These are phyloP conservation scores for Drosophila neocordata DNA, from an alignment of 1,140 invertebrate genomes.

Conservation along the genomic window DNA sequence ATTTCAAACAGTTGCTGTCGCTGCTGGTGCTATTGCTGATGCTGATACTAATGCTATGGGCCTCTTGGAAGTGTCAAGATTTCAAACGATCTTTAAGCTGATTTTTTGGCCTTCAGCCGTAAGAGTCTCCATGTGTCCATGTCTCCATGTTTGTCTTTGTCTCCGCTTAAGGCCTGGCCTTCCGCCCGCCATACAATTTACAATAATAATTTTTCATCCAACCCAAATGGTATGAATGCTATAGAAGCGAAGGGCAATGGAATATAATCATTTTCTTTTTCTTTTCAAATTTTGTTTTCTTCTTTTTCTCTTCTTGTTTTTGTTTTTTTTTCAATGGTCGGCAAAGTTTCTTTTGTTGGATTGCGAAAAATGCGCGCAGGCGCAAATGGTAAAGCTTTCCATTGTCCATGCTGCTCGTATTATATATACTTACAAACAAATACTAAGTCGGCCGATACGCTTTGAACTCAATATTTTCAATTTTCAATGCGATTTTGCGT, in stretches of 20 bases:
- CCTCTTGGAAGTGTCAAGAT: constrained; percentile 48
- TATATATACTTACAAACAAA: neutral
- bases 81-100: constrained; percentile 70
- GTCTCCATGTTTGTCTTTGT: constrained; percentile 59
- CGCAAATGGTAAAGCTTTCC: constrained; percentile 14
- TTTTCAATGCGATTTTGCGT: constrained; percentile 10
- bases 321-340: constrained; percentile 10
- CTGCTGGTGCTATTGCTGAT: constrained; percentile 24
- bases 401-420: constrained; percentile 1
- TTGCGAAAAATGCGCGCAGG: constrained; percentile 40
- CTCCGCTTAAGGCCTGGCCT: constrained; percentile 10
- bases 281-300: neutral
- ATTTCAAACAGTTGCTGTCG: constrained; percentile 39
- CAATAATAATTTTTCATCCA: constrained; percentile 74
- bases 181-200: constrained; percentile 43
- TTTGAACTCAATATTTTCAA: constrained; percentile 8
- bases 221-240: constrained; percentile 19
- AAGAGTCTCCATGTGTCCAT: constrained; percentile 17
- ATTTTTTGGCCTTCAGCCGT: constrained; percentile 72
- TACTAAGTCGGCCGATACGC: constrained; percentile 14
- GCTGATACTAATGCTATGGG: constrained; percentile 16
- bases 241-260: neutral
- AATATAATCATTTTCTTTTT: constrained; percentile 53
- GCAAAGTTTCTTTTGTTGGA: constrained; percentile 53
- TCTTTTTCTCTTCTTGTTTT: too few species aligned